Evolutionary conservation across 2,797 vertebrate genomes (phyloP).

Genomic region (Galaxias olidus): DNA sequence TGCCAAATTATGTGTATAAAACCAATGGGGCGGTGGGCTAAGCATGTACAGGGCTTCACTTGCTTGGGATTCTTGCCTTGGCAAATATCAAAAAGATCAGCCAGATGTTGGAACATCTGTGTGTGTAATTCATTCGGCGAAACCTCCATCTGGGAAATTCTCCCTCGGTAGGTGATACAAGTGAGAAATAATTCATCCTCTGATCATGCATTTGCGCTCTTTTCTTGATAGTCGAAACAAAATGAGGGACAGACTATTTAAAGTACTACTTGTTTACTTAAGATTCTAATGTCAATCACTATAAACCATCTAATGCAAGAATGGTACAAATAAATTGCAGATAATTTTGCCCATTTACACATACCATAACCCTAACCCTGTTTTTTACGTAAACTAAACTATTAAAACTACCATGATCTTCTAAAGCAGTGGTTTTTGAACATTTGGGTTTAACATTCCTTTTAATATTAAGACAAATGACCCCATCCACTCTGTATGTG

Average conservation of each 20-base stretch:
- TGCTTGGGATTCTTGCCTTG: conserved; percentile 50
- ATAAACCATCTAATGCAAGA: conserved; percentile 25
- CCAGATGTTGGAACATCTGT: conserved; percentile 74
- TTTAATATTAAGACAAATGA: too few relatives aligned
- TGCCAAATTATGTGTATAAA: conserved; percentile 47
- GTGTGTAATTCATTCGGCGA: conserved; percentile 54
- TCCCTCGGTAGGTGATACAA: conserved; percentile 47
- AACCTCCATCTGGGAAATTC: conserved; percentile 62
- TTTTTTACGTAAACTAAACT: too few relatives aligned
- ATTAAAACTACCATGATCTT: too few relatives aligned
- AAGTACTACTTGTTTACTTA: not conserved
- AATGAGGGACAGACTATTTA: not conserved
- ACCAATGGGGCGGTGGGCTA: conserved; percentile 29
- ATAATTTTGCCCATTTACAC: too few relatives aligned
- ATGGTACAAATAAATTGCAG: too few relatives aligned
- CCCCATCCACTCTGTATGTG: too few relatives aligned
- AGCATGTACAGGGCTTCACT: conserved; percentile 27
- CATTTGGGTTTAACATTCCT: too few relatives aligned
- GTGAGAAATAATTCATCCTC: conserved; percentile 65
- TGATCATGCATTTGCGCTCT: conserved; percentile 64
- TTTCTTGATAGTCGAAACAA: conserved; percentile 29
- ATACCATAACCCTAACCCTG: too few relatives aligned
- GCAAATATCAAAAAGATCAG: conserved; percentile 69
- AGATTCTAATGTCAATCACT: not conserved
- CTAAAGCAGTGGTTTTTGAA: too few relatives aligned